Evolutionary conservation across 64 coral and sea anemone genomes (phyloP), one percentile per base, ranked within the genome.

Genomic region (Anthopleura sola): DNA sequence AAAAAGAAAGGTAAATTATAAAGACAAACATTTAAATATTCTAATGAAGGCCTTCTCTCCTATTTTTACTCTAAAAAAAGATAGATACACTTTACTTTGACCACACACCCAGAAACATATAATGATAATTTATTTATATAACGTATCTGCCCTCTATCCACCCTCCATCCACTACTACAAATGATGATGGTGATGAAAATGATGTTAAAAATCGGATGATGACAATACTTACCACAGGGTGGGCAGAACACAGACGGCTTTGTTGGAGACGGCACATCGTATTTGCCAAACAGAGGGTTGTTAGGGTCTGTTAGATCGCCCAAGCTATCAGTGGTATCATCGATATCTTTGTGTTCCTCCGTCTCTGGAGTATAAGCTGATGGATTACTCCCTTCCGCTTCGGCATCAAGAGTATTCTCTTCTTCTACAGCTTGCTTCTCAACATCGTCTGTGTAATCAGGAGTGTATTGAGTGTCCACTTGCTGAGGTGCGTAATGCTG

Each of bases 361-460:
- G 64, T 68, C 50, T 89, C 26, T 1, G 3, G 0, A 24, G n/a
- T 29, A 34, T 33, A 71, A 12, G 8, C 66, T n/a, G 31, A 11
- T 71, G 66, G 66, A 34, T 3, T 34, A 71, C 66, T 71, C 24
- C 78, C 23, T 33, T 90, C 88, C 4, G 68, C 88, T 11, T 84
- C 56, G 33, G 28, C 40, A 34, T 90, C 88, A 78, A 38, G 81
- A 24, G 82, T 9, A 40, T 84, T 90, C 29, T 90, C 88, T 33
- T 85, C 81, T 47, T 90, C 88, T 9, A 78, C 88, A 23, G 88
- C 88, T 78, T 90, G 81, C 55, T 84, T 90, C 46, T 90, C 88
- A 28, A 85, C 75, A 37, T 78, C 82, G 29, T 90, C 88, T 31
- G 82, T 85, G 53, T 90, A 90, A 78, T 90, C 82, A 19, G 76